Base-by-base conservation (phyloP, 1,140 invertebrate genomes). In the Formica selysi region DNA sequence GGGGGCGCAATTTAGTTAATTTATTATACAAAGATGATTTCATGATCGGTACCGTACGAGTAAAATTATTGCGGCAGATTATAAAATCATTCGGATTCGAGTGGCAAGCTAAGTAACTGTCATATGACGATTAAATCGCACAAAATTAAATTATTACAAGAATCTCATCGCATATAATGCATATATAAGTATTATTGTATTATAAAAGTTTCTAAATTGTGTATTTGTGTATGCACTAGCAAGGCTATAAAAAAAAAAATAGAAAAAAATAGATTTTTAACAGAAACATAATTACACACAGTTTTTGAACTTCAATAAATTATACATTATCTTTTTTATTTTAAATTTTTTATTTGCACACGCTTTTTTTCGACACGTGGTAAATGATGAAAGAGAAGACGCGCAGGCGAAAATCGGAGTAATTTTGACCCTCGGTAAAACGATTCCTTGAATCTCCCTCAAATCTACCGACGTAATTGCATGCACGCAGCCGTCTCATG, bases 401-500 rank as follows among this genome's bases (percentile, higher is more conserved):
- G 44, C 48, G 22, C 29, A 8, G 19, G 44, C 57, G n/a, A 62
- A 44, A 74, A 74, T 48, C n/a, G 19, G 76, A 76, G 38, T 36
- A 62, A 74, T 64, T 51, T 62, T 64, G 73, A 76, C 36, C 32
- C 22, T 36, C 57, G 62, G 48, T 59, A n/a, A 41, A 76, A 64
- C 38, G 41, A 54, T 62, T 76, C 61, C 38, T 8, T 59, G 80
- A 48, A 41, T 32, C 38, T 29, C 59, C 73, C 22, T 73, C 36
- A 71, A 65, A 76, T 85, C 59, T 29, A n/a, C 36, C 36, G 29
- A 36, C 44, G 59, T 74, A 85, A 85, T 74, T 74, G 61, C 70
- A 76, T 85, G 61, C 64, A 68, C 51, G 64, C 32, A 70, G 71
- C 62, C 65, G 71, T 36, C 51, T 32, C 51, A 38, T 81, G 87